Conservation (phyloP, 2,113 vertebrate species). For the Trogon melanurus region DNA sequence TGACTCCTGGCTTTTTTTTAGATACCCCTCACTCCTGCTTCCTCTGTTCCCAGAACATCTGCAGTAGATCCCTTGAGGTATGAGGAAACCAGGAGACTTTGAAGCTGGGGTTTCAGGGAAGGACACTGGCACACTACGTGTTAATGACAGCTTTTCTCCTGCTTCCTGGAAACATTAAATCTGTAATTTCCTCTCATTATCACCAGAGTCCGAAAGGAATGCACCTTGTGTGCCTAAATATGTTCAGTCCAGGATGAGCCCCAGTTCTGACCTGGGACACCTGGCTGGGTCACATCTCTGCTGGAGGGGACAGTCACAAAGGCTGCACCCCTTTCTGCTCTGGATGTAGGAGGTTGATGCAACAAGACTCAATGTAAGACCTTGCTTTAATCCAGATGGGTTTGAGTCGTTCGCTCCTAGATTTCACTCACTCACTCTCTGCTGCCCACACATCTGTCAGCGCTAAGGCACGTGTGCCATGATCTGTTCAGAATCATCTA, state of each 20-base stretch:
- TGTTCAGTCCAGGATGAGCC: neutral
- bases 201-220: neutral
- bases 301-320: neutral
- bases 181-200: neutral
- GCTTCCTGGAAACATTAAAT: neutral
- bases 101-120: neutral
- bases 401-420: neutral
- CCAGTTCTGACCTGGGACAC: neutral
- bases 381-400: neutral
- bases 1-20: too few species aligned
- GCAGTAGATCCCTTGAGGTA: neutral
- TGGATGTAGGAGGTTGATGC: fast-evolving
- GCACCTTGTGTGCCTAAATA: neutral
- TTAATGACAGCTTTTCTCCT: neutral
- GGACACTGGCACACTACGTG: fast-evolving
- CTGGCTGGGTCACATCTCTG: neutral
- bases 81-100: neutral
- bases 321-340: neutral
- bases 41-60: neutral
- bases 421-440: neutral
- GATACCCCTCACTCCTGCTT: neutral
- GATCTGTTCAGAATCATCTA: neutral
- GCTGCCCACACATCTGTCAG: fast-evolving
- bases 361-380: fast-evolving
- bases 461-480: fast-evolving